Percentiles rank a stretch among this genome's conserved stretches.
Evolutionary conservation across 2,797 vertebrate genomes (phyloP).

Genomic region (Tragelaphus eurycerus): DNA sequence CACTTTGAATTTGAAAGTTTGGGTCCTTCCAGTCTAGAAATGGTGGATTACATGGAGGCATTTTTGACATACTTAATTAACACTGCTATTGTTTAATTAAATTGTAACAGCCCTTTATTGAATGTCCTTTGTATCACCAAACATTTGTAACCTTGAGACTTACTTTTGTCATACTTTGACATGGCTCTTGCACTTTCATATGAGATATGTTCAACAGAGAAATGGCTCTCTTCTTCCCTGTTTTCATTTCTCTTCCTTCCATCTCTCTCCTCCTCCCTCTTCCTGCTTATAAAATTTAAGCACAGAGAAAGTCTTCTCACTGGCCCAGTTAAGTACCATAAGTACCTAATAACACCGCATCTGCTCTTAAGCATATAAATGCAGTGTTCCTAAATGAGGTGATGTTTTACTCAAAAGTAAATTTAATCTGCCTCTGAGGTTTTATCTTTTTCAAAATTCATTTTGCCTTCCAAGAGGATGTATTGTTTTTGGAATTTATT

Average conservation of each 20-base stretch:
- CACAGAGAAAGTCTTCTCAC: neutral
- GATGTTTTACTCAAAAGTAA: constrained; percentile 27
- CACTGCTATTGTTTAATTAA: neutral
- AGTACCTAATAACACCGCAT: neutral
- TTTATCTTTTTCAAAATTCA: constrained; percentile 42
- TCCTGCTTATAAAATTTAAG: neutral
- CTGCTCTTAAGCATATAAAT: neutral
- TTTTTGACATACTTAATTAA: neutral
- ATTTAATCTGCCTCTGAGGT: constrained; percentile 30
- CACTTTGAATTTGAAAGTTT: neutral
- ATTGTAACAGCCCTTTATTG: neutral
- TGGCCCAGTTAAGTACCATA: neutral
- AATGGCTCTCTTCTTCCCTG: neutral
- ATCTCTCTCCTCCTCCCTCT: neutral
- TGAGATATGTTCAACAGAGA: neutral
- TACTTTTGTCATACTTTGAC: neutral
- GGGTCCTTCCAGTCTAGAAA: neutral
- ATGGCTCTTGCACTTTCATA: neutral
- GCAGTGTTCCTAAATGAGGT: constrained; percentile 34
- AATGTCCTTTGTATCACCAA: neutral
- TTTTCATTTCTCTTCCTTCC: neutral
- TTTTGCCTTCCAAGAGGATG: constrained; percentile 7
- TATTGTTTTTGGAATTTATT: neutral
- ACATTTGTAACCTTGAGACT: neutral
- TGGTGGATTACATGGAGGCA: neutral